Conservation (phyloP, 2,888 invertebrate genomes). For the Drosophila acutilabella region DNA sequence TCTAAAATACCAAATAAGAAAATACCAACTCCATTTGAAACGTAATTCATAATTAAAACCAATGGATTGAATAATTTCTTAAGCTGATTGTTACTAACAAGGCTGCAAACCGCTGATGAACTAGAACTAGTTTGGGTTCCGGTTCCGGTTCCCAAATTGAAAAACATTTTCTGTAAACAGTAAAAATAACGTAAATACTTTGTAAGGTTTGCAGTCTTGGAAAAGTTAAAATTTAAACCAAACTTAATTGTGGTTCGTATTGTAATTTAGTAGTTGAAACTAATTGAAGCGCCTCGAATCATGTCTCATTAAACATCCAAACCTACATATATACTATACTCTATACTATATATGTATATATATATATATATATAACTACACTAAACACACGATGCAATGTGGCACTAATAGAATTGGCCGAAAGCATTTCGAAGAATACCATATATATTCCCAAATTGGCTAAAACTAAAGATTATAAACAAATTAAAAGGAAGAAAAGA, state of each 20-base stretch:
- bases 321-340: conserved; percentile 20
- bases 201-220: conserved; percentile 11
- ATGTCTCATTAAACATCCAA: conserved; percentile 49
- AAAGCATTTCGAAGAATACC: neutral
- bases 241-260: conserved; percentile 21
- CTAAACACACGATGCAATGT: conserved; percentile 51
- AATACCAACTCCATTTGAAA: conserved; percentile 36
- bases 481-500: conserved; percentile 19
- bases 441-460: conserved; percentile 42
- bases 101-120: conserved; percentile 3
- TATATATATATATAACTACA: conserved; percentile 55
- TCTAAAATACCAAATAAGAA: conserved; percentile 11
- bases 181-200: neutral
- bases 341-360: conserved; percentile 23
- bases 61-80: conserved; percentile 7
- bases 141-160: conserved; percentile 1
- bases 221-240: neutral
- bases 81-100: conserved; percentile 6
- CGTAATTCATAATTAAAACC: conserved; percentile 49
- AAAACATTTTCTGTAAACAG: neutral
- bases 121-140: too few species aligned
- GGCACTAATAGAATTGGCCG: conserved; percentile 40
- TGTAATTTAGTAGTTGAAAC: conserved; percentile 46
- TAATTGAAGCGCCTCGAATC: conserved; percentile 56
- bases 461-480: conserved; percentile 17